phyloP scores from a whole-genome alignment of 2,888 invertebrate species.

The Ceramica pisi region DNA sequence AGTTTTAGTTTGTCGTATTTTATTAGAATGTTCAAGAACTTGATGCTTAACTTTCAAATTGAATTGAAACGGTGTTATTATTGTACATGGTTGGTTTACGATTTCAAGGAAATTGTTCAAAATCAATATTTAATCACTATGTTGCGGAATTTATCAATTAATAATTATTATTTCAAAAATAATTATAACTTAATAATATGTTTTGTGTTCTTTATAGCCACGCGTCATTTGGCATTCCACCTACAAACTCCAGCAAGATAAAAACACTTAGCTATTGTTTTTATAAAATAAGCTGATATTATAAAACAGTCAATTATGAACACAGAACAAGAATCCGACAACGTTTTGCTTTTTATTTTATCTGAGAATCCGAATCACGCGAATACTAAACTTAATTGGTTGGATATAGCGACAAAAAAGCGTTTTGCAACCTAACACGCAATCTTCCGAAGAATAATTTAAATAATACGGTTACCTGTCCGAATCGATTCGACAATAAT shows the following conservation, averaged over 20 bases:
- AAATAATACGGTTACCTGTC: constrained; percentile 85
- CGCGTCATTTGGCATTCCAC: constrained; percentile 29
- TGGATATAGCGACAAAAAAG: constrained; percentile 85
- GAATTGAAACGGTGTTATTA: not conserved
- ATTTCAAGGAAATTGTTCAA: not conserved
- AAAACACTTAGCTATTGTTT: constrained; percentile 54
- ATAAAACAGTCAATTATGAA: constrained; percentile 62
- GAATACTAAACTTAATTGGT: constrained; percentile 83
- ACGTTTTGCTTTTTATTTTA: constrained; percentile 67
- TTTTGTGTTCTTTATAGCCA: constrained; percentile 19
- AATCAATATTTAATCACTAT: constrained; percentile 7
- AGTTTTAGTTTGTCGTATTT: constrained; percentile 42
- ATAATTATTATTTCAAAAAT: constrained; percentile 7
- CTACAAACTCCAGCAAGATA: constrained; percentile 35
- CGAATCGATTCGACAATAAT: constrained; percentile 79
- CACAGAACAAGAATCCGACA: constrained; percentile 60
- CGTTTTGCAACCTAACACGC: constrained; percentile 85
- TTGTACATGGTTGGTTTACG: not conserved
- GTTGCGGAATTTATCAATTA: too few species aligned
- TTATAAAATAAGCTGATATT: constrained; percentile 47
- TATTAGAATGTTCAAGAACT: constrained; percentile 13
- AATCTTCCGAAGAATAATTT: constrained; percentile 80
- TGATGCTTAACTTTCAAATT: not conserved
- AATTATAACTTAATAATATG: constrained; percentile 25
- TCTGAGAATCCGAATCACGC: constrained; percentile 85